A percentile compares a stretch with the other conserved stretches of the same genome.
These are phyloP conservation scores for Potorous gilbertii DNA, from an alignment of 2,797 vertebrate genomes.

Conservation along the genomic window DNA sequence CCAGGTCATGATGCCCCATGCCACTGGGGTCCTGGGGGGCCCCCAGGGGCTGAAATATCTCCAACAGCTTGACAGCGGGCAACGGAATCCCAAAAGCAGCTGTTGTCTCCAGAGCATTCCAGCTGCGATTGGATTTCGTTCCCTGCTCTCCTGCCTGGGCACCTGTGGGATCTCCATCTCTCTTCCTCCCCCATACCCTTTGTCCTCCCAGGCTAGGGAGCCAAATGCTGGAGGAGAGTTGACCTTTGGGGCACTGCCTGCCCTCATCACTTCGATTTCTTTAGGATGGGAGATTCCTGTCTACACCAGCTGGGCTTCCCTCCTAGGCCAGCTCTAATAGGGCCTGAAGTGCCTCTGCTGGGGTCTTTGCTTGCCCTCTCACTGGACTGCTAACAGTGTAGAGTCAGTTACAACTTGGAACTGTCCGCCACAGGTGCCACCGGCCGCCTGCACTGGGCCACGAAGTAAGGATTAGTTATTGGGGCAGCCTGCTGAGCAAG, in stretches of 20 bases:
- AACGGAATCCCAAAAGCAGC: constrained; percentile 99
- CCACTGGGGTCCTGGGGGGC: not conserved
- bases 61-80: constrained; percentile 88
- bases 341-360: not conserved
- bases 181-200: constrained; percentile 5
- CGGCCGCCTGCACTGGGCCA: not conserved
- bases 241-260: not conserved
- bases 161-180: constrained; percentile 36
- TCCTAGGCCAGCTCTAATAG: not conserved
- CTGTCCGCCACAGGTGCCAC: not conserved
- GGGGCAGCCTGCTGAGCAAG: not conserved
- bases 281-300: not conserved
- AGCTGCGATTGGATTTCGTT: constrained; percentile 98
- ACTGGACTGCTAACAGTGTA: not conserved
- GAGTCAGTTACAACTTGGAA: not conserved
- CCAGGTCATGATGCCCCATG: not conserved
- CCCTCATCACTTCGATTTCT: not conserved
- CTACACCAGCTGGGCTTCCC: not conserved
- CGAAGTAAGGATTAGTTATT: not conserved
- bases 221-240: not conserved
- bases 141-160: constrained; percentile 86
- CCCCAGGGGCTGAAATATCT: constrained; percentile 44
- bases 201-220: constrained; percentile 10
- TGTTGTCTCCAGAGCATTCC: constrained; percentile 88
- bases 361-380: not conserved